These are phyloP conservation scores for Eulemur albifrons DNA, from an alignment of 2,797 vertebrate genomes.

Conservation along the genomic window DNA sequence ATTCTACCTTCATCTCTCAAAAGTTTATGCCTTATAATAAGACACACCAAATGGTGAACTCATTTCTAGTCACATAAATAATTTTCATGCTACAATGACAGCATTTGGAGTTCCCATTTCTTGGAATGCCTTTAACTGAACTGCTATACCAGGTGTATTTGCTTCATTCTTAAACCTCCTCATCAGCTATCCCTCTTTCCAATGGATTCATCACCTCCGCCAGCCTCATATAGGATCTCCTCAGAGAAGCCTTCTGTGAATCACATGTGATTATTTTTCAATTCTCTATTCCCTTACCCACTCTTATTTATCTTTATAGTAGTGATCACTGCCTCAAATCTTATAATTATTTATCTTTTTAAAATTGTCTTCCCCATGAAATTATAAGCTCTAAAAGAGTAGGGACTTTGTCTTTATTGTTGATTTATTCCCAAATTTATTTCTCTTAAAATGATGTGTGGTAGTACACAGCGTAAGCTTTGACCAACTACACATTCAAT, in stretches of 20 bases:
- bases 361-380: neutral
- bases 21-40: neutral
- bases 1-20: neutral
- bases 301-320: neutral
- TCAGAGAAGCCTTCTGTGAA: neutral
- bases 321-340: neutral
- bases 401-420: neutral
- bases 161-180: neutral
- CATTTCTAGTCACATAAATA: neutral
- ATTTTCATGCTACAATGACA: neutral
- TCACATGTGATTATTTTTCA: neutral
- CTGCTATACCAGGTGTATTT: rapidly evolving
- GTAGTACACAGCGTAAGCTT: neutral
- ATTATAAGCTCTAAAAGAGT: neutral
- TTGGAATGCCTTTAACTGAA: neutral
- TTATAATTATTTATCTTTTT: neutral
- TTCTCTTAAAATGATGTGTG: neutral
- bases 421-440: neutral
- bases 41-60: neutral
- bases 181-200: neutral
- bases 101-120: neutral
- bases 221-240: neutral
- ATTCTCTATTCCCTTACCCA: neutral
- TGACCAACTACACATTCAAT: neutral
- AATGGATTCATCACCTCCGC: neutral